Percentiles rank a stretch among this genome's conserved stretches.
Evolutionary conservation across 2,797 vertebrate species (phyloP).

Genomic region (Micropoecilia bifurca): DNA sequence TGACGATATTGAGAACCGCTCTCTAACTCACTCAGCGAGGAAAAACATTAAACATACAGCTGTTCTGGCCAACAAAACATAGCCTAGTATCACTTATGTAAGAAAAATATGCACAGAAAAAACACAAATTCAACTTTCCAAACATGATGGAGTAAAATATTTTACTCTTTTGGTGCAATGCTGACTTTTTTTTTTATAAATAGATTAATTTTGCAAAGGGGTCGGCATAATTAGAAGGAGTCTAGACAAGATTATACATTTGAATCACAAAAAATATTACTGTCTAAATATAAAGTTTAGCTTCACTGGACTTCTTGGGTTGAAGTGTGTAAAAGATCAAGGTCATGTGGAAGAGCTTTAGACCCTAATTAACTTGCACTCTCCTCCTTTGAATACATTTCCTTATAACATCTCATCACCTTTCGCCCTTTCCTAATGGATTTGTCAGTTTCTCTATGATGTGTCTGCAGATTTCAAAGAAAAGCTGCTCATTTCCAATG

Average conservation of each 20-base stretch:
- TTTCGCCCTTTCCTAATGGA: constrained; percentile 4
- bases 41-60: constrained; percentile 20
- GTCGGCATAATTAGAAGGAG: constrained; percentile 19
- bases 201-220: constrained; percentile 21
- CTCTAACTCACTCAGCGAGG: constrained; percentile 34
- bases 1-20: constrained; percentile 34
- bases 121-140: constrained; percentile 25
- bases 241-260: constrained; percentile 42
- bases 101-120: not conserved
- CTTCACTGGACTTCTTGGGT: constrained; percentile 45
- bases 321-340: constrained; percentile 54
- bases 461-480: constrained; percentile 1
- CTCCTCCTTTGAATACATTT: constrained; percentile 34
- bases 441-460: constrained; percentile 30
- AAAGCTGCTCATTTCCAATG: not conserved
- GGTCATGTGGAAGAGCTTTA: constrained; percentile 57
- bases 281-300: constrained; percentile 60
- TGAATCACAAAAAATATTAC: constrained; percentile 54
- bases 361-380: constrained; percentile 44
- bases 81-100: constrained; percentile 7
- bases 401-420: constrained; percentile 35
- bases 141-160: constrained; percentile 1
- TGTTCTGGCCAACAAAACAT: constrained; percentile 13
- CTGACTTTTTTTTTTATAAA: constrained; percentile 41
- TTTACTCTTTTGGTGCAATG: constrained; percentile 25